phyloP scores from a whole-genome alignment of 2,888 invertebrate species.

The Drosophila hamatofila region DNA sequence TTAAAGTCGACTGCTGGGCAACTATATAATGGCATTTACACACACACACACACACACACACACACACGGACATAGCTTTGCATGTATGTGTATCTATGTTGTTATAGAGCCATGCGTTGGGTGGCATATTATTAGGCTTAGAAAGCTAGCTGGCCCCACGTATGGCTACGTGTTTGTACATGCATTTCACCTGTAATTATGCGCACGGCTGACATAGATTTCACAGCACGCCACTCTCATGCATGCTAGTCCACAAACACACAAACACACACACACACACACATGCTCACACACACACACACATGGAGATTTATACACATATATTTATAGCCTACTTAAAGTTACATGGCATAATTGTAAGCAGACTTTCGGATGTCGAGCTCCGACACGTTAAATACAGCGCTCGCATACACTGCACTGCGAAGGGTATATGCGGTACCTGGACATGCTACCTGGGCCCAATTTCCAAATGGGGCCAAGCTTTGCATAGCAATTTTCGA shows the following conservation, averaged over 20 bases:
- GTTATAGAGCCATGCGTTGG: constrained; percentile 7
- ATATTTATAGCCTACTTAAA: constrained; percentile 78
- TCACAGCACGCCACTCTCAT: constrained; percentile 40
- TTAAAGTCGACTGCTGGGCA: constrained; percentile 41
- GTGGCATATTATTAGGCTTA: constrained; percentile 46
- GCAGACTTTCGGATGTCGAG: constrained; percentile 41
- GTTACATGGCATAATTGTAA: constrained; percentile 40
- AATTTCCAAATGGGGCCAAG: neutral
- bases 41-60: neutral
- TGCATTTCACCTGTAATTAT: constrained; percentile 75
- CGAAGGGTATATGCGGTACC: constrained; percentile 1
- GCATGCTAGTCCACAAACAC: constrained; percentile 19
- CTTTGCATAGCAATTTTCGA: neutral
- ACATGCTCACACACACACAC: constrained; percentile 10
- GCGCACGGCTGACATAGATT: constrained; percentile 72
- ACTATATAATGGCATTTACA: neutral
- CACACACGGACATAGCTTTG: neutral
- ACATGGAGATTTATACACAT: constrained; percentile 20
- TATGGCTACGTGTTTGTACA: constrained; percentile 56
- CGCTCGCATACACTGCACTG: neutral
- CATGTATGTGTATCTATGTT: neutral
- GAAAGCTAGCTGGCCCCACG: constrained; percentile 6
- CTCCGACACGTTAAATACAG: constrained; percentile 29
- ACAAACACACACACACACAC: constrained; percentile 13
- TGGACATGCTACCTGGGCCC: neutral